Evolutionary conservation across 2,113 vertebrate species (phyloP).

Genomic region (Catagonus wagneri): DNA sequence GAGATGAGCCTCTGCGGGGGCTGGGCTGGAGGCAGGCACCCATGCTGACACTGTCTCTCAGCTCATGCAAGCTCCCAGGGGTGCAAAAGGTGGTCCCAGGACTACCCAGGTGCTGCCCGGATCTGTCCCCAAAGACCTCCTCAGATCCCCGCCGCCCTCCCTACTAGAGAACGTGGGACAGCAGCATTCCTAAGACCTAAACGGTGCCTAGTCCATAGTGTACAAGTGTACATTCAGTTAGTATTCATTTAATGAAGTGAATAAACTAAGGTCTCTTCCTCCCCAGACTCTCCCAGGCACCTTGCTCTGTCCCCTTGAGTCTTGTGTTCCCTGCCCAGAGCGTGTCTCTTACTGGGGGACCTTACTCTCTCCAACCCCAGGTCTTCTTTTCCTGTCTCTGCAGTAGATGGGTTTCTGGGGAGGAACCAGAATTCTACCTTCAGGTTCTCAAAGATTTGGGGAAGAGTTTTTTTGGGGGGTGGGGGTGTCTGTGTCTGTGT

Average conservation of each 20-base stretch:
- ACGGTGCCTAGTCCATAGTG: neutral
- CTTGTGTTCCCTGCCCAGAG: neutral
- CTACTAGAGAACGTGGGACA: neutral
- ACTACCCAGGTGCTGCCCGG: neutral
- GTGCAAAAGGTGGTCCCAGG: neutral
- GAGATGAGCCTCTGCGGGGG: neutral
- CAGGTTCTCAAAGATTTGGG: neutral
- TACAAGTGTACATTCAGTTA: neutral
- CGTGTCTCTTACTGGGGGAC: neutral
- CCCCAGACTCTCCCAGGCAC: neutral
- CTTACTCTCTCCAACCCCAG: too few relatives aligned
- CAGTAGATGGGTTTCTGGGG: neutral
- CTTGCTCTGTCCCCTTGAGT: neutral
- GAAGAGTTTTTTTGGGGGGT: neutral
- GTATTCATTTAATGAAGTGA: neutral
- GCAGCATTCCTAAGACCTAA: neutral
- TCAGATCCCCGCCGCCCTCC: neutral
- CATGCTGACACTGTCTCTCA: neutral
- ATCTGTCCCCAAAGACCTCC: neutral
- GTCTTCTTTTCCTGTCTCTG: neutral
- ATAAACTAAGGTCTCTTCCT: neutral
- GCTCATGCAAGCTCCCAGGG: neutral
- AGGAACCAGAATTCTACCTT: neutral
- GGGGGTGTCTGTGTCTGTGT: neutral
- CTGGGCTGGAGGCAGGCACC: accelerated